Evolutionary conservation across 1,140 invertebrate species (phyloP).

Genomic region (Plodia interpunctella): DNA sequence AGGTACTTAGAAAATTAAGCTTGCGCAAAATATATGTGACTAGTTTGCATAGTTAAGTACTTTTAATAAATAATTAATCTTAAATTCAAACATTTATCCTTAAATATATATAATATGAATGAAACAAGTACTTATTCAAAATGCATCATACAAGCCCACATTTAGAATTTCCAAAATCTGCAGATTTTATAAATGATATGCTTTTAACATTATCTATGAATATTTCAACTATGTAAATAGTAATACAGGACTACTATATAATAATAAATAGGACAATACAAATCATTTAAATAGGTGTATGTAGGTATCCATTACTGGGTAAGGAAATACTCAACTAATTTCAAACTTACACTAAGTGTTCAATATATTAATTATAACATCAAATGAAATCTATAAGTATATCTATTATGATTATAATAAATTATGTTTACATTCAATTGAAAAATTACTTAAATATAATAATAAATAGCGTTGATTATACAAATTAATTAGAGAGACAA

Average conservation of each 20-base stretch:
- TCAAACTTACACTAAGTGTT: conserved; percentile 64
- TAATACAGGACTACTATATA: conserved; percentile 58
- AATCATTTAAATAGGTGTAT: conserved; percentile 43
- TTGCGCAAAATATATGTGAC: conserved; percentile 78
- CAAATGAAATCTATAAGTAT: conserved; percentile 67
- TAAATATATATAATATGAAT: conserved; percentile 59
- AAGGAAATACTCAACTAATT: conserved; percentile 57
- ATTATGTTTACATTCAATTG: conserved; percentile 62
- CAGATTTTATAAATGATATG: conserved; percentile 39
- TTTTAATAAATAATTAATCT: conserved; percentile 73
- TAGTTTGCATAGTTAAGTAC: conserved; percentile 78
- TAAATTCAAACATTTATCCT: conserved; percentile 68
- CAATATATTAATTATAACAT: conserved; percentile 71
- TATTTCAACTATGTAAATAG: conserved; percentile 60
- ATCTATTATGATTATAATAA: conserved; percentile 70
- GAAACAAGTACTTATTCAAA: conserved; percentile 63
- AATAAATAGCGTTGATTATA: conserved; percentile 71
- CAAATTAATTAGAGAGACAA: conserved; percentile 76
- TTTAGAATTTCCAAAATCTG: conserved; percentile 31
- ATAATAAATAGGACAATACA: conserved; percentile 32
- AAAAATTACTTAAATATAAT: conserved; percentile 74
- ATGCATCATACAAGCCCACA: conserved; percentile 60
- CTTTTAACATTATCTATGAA: conserved; percentile 56
- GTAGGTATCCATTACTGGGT: conserved; percentile 28
- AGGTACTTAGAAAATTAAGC: conserved; percentile 68